These are phyloP conservation scores for Enteromius viviparus DNA, from an alignment of 2,797 vertebrate species.

Conservation along the genomic window DNA sequence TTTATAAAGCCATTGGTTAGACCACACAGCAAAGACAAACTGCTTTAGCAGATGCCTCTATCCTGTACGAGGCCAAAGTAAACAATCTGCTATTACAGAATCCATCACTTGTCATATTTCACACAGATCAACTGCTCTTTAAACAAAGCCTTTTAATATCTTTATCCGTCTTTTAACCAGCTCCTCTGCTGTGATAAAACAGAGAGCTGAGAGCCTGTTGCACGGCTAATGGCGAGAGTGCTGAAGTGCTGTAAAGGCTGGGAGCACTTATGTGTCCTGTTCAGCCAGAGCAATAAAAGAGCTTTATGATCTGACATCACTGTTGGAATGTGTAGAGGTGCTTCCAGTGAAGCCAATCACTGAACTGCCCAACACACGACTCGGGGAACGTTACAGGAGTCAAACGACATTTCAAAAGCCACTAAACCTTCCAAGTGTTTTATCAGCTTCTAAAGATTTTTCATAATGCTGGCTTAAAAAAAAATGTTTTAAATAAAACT, in stretches of 20 bases:
- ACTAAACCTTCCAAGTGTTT: background rate
- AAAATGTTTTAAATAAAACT: background rate
- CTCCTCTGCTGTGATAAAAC: slow-evolving; percentile 45
- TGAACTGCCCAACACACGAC: slow-evolving; percentile 46
- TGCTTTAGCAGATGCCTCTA: slow-evolving; percentile 48
- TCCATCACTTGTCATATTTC: slow-evolving; percentile 54
- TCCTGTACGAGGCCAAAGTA: slow-evolving; percentile 39
- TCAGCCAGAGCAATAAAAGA: slow-evolving; percentile 64
- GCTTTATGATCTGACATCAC: slow-evolving; percentile 70
- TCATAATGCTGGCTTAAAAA: background rate
- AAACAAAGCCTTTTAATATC: slow-evolving; percentile 61
- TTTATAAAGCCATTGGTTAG: slow-evolving; percentile 46
- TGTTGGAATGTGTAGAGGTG: slow-evolving; percentile 63
- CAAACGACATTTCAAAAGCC: background rate
- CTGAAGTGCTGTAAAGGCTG: slow-evolving; percentile 65
- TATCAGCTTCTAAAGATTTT: background rate
- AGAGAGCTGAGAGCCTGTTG: slow-evolving; percentile 53
- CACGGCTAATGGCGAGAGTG: slow-evolving; percentile 63
- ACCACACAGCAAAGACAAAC: slow-evolving; percentile 40
- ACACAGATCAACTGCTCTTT: slow-evolving; percentile 53
- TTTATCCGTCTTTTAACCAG: slow-evolving; percentile 51
- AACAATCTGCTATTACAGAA: slow-evolving; percentile 57
- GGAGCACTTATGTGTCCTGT: slow-evolving; percentile 56
- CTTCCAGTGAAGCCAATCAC: slow-evolving; percentile 48
- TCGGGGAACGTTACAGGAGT: slow-evolving; percentile 12